Conservation (phyloP, 2,113 vertebrate species). For the Ranitomeya imitator region DNA sequence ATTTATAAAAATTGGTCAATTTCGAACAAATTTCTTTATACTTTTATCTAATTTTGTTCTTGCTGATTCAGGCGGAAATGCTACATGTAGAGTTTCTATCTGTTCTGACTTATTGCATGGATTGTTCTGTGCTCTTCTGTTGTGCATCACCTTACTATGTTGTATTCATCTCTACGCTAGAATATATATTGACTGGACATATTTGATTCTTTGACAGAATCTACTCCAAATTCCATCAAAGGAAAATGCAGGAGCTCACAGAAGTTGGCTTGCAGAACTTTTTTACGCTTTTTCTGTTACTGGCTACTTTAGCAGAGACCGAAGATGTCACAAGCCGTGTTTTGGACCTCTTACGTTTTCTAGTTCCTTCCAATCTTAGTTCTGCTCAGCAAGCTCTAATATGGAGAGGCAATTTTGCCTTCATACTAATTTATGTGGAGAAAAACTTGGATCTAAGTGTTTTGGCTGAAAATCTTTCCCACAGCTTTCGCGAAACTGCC, state of each 20-base stretch:
- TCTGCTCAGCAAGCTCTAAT: slow-evolving; percentile 75
- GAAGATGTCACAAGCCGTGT: slow-evolving; percentile 85
- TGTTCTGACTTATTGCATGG: neutral
- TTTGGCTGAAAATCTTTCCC: slow-evolving; percentile 80
- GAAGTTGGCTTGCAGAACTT: slow-evolving; percentile 91
- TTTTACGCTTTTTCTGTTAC: slow-evolving; percentile 85
- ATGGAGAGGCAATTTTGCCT: slow-evolving; percentile 89
- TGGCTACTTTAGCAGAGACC: slow-evolving; percentile 80
- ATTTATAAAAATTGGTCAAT: neutral
- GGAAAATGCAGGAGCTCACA: slow-evolving; percentile 90
- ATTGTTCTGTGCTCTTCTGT: neutral
- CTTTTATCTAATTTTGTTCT: neutral
- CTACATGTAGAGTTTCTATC: neutral
- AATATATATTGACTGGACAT: too few species aligned
- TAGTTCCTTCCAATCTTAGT: slow-evolving; percentile 71
- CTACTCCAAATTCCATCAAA: slow-evolving; percentile 94
- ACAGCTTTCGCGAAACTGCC: slow-evolving; percentile 82
- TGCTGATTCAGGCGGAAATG: neutral
- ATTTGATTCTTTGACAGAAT: slow-evolving; percentile 73
- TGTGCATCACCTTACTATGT: neutral
- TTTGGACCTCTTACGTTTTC: slow-evolving; percentile 80
- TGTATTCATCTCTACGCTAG: neutral
- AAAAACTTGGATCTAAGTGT: slow-evolving; percentile 84
- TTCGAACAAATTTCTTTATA: neutral
- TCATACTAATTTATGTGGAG: slow-evolving; percentile 86